A percentile compares a stretch with the other conserved stretches of the same genome.
Conservation (phyloP, 1,140 invertebrate genomes). For the Tribolium castaneum region DNA sequence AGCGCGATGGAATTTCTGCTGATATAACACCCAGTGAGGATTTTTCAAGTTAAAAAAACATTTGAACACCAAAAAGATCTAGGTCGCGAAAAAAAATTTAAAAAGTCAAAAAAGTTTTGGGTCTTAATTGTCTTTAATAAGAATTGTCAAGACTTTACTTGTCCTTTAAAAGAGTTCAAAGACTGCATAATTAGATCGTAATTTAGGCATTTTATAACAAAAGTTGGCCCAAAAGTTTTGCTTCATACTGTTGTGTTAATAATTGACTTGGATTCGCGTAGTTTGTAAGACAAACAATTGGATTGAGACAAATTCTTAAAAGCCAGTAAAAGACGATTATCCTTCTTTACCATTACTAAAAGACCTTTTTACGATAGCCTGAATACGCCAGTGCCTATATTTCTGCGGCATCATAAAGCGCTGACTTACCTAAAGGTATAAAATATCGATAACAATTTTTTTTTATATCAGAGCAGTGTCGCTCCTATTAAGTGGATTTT, state of each 20-base stretch:
- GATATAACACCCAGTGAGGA: neutral
- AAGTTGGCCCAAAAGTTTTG: neutral
- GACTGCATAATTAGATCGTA: too few relatives aligned
- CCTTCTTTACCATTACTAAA: slow-evolving; percentile 9
- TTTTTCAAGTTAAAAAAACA: neutral
- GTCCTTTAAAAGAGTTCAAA: too few relatives aligned
- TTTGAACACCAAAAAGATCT: neutral
- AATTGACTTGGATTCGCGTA: too few relatives aligned
- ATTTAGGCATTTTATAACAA: too few relatives aligned
- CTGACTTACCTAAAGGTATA: slow-evolving; percentile 29
- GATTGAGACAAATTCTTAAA: slow-evolving; percentile 31
- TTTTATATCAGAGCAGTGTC: neutral
- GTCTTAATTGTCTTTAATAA: too few relatives aligned
- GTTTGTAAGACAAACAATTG: neutral
- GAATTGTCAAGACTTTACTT: too few relatives aligned
- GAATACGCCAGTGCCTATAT: neutral
- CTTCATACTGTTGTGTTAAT: too few relatives aligned
- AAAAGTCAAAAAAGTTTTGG: neutral
- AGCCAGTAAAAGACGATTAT: slow-evolving; percentile 17
- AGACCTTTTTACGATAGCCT: slow-evolving; percentile 8
- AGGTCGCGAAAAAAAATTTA: neutral
- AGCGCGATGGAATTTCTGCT: slow-evolving; percentile 6
- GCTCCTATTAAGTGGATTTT: slow-evolving; percentile 12
- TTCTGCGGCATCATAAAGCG: slow-evolving; percentile 12
- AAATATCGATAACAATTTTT: slow-evolving; percentile 35